Base-by-base conservation (phyloP, 2,888 invertebrate species). In the Aspidiotus destructor region DNA sequence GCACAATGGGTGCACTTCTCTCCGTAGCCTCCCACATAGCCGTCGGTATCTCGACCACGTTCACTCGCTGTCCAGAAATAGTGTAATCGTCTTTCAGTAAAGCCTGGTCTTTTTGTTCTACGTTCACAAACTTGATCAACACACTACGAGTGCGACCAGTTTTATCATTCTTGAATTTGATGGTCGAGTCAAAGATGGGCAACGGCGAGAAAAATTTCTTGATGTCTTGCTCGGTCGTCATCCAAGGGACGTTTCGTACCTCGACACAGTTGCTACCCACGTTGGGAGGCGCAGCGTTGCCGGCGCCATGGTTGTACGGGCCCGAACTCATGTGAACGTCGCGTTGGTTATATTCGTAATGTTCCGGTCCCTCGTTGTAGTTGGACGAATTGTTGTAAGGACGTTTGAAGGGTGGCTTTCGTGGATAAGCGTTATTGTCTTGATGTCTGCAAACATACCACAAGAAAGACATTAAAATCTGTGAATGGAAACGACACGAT, bases 61-160 rank as follows among this genome's bases (percentile, higher is more conserved):
- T 7, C 28, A 48, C 13, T 7, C 67, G 58, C 17, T 52, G 15
- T 8, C 60, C 60, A 2, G 40, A 42, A 15, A 67, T 13, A 69
- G 81, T 78, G 64, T 82, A 82, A 8, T 84, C 84, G 75, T 84
- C 85, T 11, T 75, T 75, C 64, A 81, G 81, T 41, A 94, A 74
- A 0, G 92, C 92, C 69, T 85, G 82, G 48, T 85, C 83, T 72
- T 87, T 87, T 57, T 86, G 86, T 1, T 85, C 83, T 0, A 83
- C 77, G 58, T 85, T 85, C 40, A 83, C 82, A 77, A 94, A 94
- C 73, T 86, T 84, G 1, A 95, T 84, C 75, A 84, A 90, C 3
- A 88, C 91, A 41, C 85, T 83, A 0, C 93, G 93, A 0, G 87
- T 87, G 42, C 89, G 83, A 0, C 94, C 94, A 73, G 84, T 83